Base-by-base conservation (phyloP, 2,888 invertebrate species). In the Pyrgus malvae region DNA sequence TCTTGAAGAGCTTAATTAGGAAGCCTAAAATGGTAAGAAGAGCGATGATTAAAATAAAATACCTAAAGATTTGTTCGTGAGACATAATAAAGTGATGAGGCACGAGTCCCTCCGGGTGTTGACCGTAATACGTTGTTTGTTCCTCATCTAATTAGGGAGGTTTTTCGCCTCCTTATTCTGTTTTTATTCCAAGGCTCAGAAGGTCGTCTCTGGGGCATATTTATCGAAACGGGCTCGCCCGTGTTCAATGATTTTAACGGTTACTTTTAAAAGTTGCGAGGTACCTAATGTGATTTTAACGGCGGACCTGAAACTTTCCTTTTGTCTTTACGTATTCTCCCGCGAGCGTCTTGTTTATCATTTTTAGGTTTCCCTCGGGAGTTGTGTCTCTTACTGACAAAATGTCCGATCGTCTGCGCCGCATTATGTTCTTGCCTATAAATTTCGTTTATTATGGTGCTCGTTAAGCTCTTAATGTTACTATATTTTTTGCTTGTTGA, bases 51-150 rank as follows among this genome's bases (percentile, higher is more conserved):
- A 74, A 72, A 78, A 72, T 64, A 67, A 67, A 64, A 69, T 68
- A 56, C 63, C 64, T 64, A 66, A 70, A 73, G 71, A 72, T 68
- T 70, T 66, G 56, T 57, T 61, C 50, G 64, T 64, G 64, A 59
- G 56, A 60, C 64, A 64, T 68, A 64, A 67, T 65, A 70, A 67
- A 62, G 69, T 63, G 68, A 72, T 70, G 76, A 71, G 69, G 68
- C 37, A 64, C 56, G 67, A 62, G 59, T 68, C 35, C 75, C 70
- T 71, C 71, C 37, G 58, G 35, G 35, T 69, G 73, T 70, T 73
- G 80, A 76, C 78, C 80, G 74, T 79, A 78, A 80, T 79, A 70
- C 69, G 64, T 64, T 69, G 77, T 78, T 83, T 82, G 80, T 79
- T 80, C 74, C 72, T 77, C 75, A 70, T 80, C 74, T 83, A 83